Evolutionary conservation across 2,113 vertebrate species (phyloP).

Genomic region (Archilochus colubris): DNA sequence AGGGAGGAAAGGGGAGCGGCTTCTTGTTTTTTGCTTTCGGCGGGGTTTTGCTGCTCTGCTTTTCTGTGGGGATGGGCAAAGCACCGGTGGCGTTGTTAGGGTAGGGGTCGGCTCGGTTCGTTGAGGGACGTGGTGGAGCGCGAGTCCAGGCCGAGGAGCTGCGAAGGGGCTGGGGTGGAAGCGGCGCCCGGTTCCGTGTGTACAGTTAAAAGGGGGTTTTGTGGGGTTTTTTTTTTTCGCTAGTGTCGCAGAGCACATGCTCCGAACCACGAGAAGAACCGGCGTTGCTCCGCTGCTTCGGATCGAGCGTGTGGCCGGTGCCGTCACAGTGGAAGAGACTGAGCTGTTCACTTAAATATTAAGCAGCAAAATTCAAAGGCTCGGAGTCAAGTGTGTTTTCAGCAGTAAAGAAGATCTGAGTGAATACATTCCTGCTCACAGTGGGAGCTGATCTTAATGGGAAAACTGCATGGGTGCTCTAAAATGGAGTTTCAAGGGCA

Average conservation of each 20-base stretch:
- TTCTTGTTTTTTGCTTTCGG: too few species aligned
- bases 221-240: not conserved
- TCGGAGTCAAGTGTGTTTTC: not conserved
- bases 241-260: too few species aligned
- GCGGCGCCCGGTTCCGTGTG: rapidly evolving
- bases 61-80: too few species aligned
- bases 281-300: rapidly evolving
- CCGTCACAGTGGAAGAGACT: rapidly evolving
- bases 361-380: too few species aligned
- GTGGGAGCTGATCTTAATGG: not conserved
- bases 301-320: rapidly evolving
- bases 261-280: rapidly evolving
- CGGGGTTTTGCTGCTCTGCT: too few species aligned
- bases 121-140: too few species aligned
- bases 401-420: rapidly evolving
- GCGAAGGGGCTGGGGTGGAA: too few species aligned
- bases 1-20: too few species aligned
- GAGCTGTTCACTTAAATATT: rapidly evolving
- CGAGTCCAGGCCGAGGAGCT: rapidly evolving
- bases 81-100: rapidly evolving
- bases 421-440: rapidly evolving
- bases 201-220: rapidly evolving
- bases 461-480: rapidly evolving
- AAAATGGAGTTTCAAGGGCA: not conserved
- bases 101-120: too few species aligned